phyloP scores from a whole-genome alignment of 1,140 invertebrate species.

The Metopolophium dirhodum region DNA sequence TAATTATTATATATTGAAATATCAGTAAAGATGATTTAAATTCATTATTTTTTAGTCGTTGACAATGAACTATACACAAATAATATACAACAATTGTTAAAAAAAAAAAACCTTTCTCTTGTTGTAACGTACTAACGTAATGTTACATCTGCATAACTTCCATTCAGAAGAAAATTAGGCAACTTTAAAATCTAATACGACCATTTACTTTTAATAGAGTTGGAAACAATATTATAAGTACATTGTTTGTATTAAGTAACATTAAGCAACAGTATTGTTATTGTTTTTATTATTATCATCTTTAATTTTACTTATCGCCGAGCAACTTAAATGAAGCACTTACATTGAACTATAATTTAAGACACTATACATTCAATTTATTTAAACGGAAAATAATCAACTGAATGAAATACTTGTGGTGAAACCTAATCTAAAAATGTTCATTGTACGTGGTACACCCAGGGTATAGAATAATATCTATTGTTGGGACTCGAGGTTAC shows the following conservation, averaged over 20 bases:
- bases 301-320: neutral
- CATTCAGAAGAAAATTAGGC: neutral
- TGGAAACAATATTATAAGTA: neutral
- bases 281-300: neutral
- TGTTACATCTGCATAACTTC: neutral
- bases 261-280: neutral
- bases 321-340: neutral
- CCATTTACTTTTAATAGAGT: neutral
- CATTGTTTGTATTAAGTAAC: neutral
- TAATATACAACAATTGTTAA: neutral
- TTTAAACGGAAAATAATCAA: neutral
- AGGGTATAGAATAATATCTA: too few species aligned
- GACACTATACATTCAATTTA: slow-evolving; percentile 9
- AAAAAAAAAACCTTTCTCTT: neutral
- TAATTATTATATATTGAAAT: neutral
- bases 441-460: too few species aligned
- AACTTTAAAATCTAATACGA: neutral
- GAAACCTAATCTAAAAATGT: neutral
- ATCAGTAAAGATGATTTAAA: neutral
- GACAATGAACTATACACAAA: neutral
- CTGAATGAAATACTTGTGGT: neutral
- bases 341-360: neutral
- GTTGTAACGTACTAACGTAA: neutral
- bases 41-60: neutral
- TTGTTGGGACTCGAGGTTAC: neutral